A percentile compares a stretch with the other conserved stretches of the same genome.
These are phyloP conservation scores for Amphipoea oculea DNA, from an alignment of 2,888 invertebrate species.

Conservation along the genomic window DNA sequence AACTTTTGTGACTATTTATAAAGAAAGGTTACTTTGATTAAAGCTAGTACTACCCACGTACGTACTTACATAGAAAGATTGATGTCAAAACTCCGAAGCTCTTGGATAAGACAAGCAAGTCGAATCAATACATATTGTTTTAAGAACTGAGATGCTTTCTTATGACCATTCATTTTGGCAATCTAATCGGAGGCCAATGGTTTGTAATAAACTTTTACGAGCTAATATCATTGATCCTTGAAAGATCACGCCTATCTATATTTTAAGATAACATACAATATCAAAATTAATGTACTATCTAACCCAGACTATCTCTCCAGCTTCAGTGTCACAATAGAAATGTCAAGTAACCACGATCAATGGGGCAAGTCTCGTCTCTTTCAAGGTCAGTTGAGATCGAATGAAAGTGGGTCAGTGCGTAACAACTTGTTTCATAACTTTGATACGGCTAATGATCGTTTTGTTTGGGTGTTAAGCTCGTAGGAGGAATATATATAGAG, in stretches of 20 bases:
- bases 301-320: background rate
- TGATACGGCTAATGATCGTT: slow-evolving; percentile 32
- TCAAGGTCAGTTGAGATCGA: slow-evolving; percentile 64
- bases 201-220: slow-evolving; percentile 8
- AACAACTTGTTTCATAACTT: slow-evolving; percentile 62
- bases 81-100: background rate
- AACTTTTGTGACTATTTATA: background rate
- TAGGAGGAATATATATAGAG: slow-evolving; percentile 1
- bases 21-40: background rate
- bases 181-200: slow-evolving; percentile 23
- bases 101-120: background rate
- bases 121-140: background rate
- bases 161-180: background rate
- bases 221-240: slow-evolving; percentile 20
- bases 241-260: slow-evolving; percentile 22
- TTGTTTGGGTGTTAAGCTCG: slow-evolving; percentile 15
- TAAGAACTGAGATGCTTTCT: background rate
- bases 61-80: background rate
- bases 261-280: slow-evolving; percentile 14
- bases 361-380: slow-evolving; percentile 52
- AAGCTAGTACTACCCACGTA: background rate
- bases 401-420: slow-evolving; percentile 65
- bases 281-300: slow-evolving; percentile 5
- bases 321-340: slow-evolving; percentile 56
- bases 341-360: slow-evolving; percentile 51